phyloP scores from a whole-genome alignment of 1,140 invertebrate species.

The Portunus trituberculatus region DNA sequence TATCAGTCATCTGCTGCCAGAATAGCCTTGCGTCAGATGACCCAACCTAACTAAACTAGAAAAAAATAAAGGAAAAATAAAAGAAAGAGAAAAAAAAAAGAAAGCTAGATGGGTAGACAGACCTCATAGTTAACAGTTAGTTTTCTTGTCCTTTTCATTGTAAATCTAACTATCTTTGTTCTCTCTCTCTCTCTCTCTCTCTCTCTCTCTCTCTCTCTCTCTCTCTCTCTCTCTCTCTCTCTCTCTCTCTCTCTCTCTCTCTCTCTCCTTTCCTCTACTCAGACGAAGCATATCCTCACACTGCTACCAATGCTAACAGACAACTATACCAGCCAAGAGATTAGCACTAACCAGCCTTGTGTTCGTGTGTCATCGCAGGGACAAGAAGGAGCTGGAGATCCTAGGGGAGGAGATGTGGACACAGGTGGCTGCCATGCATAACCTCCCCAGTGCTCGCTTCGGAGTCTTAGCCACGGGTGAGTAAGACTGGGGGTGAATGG shows the following conservation, averaged over 20 bases:
- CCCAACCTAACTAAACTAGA: no score
- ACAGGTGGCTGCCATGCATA: conserved; percentile 57
- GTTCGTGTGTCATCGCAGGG: conserved; percentile 17
- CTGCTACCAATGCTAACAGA: not conserved
- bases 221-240: conserved; percentile 32
- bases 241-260: conserved; percentile 29
- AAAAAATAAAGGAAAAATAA: no score
- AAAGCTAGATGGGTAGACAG: no score
- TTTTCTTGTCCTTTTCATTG: no score
- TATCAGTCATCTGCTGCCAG: no score
- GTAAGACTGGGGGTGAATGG: not conserved
- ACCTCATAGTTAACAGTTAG: no score
- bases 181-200: not conserved
- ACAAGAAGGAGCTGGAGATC: conserved; percentile 61
- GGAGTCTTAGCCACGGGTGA: conserved; percentile 44
- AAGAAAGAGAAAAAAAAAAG: no score
- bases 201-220: conserved; percentile 32
- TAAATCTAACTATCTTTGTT: no score
- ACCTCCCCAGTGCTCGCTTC: conserved; percentile 58
- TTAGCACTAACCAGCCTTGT: not conserved
- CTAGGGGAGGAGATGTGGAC: conserved; percentile 63
- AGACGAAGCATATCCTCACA: not conserved
- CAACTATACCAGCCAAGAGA: no score
- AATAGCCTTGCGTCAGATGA: no score
- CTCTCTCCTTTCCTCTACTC: not conserved